phyloP scores from a whole-genome alignment of 1,140 invertebrate species.

The Zaprionus gabonicus region DNA sequence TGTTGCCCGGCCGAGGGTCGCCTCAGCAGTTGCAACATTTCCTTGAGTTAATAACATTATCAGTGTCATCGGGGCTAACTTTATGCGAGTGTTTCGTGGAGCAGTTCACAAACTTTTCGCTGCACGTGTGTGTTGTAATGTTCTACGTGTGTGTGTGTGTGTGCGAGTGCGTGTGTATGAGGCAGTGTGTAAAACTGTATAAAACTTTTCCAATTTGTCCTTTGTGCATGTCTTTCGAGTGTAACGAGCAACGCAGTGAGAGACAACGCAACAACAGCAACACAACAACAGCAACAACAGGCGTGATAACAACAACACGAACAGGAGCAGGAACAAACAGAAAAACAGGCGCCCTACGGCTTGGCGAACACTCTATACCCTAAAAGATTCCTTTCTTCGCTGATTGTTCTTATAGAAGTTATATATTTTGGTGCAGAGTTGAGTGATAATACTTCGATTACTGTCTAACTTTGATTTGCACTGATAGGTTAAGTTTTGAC shows the following conservation, averaged over 20 bases:
- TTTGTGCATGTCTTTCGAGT: slow-evolving; percentile 64
- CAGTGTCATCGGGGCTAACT: slow-evolving; percentile 52
- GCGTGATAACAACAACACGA: slow-evolving; percentile 4
- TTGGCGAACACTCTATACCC: too few species aligned
- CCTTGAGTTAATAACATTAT: slow-evolving; percentile 53
- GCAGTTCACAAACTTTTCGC: slow-evolving; percentile 16
- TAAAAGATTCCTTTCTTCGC: too few species aligned
- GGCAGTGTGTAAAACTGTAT: slow-evolving; percentile 45
- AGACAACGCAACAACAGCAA: slow-evolving; percentile 22
- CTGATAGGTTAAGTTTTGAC: too few species aligned
- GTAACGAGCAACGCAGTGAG: slow-evolving; percentile 47
- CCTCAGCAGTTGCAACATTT: background rate
- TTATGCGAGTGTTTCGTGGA: slow-evolving; percentile 17
- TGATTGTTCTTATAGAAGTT: too few species aligned
- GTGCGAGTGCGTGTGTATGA: background rate
- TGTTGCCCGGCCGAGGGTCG: background rate
- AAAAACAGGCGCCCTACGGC: too few species aligned
- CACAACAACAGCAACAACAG: slow-evolving; percentile 19
- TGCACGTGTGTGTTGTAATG: slow-evolving; percentile 25
- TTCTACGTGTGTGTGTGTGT: slow-evolving; percentile 17
- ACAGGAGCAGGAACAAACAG: too few species aligned
- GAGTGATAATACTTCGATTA: too few species aligned
- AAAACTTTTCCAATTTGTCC: slow-evolving; percentile 68
- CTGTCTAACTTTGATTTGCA: too few species aligned
- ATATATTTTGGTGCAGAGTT: too few species aligned